Conservation (phyloP, 2,888 invertebrate species). For the Omphaloscelis lunosa region DNA sequence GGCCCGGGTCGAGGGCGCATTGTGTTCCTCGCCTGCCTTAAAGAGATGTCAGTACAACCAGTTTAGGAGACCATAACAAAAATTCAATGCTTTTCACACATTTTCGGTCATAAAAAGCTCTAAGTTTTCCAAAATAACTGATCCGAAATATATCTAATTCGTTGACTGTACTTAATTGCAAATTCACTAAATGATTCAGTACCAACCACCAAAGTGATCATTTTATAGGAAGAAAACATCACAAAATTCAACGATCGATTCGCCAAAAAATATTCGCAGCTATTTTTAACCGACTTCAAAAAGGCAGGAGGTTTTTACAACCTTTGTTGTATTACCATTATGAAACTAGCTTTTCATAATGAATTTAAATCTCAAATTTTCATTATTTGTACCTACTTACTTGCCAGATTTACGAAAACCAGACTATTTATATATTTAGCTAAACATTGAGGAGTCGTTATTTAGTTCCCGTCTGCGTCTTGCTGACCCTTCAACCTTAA, state of each 20-base stretch:
- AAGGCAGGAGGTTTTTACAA: no score
- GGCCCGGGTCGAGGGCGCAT: no score
- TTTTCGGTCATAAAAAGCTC: not conserved
- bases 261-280: not conserved
- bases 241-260: not conserved
- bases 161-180: not conserved
- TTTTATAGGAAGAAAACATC: not conserved
- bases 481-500: not conserved
- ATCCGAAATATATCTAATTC: no score
- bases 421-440: slow-evolving; percentile 9
- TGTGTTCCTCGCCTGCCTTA: no score
- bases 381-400: no score
- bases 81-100: not conserved
- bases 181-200: not conserved
- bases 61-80: no score
- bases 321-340: not conserved
- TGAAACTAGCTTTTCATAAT: no score
- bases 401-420: not conserved
- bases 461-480: not conserved
- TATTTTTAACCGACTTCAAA: no score
- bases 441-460: not conserved
- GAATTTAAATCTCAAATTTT: no score
- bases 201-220: no score
- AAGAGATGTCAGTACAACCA: no score
- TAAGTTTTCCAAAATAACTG: not conserved